Evolutionary conservation across 2,113 vertebrate genomes (phyloP).

Genomic region (Urocolius indicus): DNA sequence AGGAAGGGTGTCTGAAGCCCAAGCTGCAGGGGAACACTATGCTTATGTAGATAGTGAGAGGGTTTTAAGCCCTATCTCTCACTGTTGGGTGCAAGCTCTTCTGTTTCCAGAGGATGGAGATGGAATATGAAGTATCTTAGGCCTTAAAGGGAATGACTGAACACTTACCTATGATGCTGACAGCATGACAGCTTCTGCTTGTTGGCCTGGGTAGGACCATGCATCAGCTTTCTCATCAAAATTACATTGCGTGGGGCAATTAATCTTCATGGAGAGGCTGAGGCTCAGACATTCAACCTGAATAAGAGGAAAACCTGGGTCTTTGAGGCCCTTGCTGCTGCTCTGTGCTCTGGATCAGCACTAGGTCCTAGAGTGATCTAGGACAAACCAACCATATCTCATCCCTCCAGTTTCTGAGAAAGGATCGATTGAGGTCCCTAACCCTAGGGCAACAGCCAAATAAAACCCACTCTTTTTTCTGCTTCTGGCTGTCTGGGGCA

Average conservation of each 20-base stretch:
- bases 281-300: not conserved
- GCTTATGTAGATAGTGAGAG: not conserved
- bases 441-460: not conserved
- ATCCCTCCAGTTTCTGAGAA: not conserved
- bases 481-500: not conserved
- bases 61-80: not conserved
- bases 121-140: not conserved
- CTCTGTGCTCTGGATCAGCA: not conserved
- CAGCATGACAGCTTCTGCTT: not conserved
- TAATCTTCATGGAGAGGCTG: not conserved
- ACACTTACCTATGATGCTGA: not conserved
- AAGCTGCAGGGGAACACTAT: not conserved
- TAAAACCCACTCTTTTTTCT: not conserved
- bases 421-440: not conserved
- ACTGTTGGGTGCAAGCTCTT: not conserved
- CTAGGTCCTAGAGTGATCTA: fast-evolving
- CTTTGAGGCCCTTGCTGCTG: not conserved
- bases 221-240: not conserved
- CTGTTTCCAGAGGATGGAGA: not conserved
- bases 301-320: not conserved
- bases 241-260: not conserved
- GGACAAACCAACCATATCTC: not conserved
- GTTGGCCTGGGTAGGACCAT: not conserved
- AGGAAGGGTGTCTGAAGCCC: not conserved
- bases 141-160: not conserved